Conservation (phyloP, 2,797 vertebrate species). For the Microctenopoma steveboyesi region DNA sequence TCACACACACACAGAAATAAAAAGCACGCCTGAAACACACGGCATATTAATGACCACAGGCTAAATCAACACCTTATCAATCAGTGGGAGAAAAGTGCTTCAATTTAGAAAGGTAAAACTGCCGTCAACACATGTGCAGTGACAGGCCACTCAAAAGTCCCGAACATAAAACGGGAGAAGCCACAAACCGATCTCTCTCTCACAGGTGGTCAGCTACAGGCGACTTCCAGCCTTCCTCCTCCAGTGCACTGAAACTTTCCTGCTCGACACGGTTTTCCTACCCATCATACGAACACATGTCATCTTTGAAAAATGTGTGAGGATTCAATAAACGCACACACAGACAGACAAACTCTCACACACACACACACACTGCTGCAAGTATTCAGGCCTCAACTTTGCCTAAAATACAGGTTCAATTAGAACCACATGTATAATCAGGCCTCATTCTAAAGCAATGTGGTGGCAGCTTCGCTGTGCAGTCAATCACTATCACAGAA, state of each 20-base stretch:
- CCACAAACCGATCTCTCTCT: slow-evolving; percentile 4
- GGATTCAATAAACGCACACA: slow-evolving; percentile 69
- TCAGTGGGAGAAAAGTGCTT: slow-evolving; percentile 13
- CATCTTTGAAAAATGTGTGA: slow-evolving; percentile 74
- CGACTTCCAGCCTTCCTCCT: slow-evolving; percentile 24
- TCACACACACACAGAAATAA: slow-evolving; percentile 10
- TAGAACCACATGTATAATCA: slow-evolving; percentile 88
- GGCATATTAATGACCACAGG: slow-evolving; percentile 46
- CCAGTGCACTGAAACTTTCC: slow-evolving; percentile 27
- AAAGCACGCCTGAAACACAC: slow-evolving; percentile 34
- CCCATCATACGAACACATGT: slow-evolving; percentile 67
- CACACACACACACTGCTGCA: slow-evolving; percentile 45
- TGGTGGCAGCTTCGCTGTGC: slow-evolving; percentile 64
- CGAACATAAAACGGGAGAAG: slow-evolving; percentile 28
- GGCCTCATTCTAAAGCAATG: slow-evolving; percentile 70
- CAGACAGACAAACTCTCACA: slow-evolving; percentile 26
- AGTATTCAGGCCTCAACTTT: slow-evolving; percentile 64
- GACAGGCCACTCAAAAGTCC: slow-evolving; percentile 44
- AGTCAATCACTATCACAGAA: slow-evolving; percentile 63
- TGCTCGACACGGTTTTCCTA: slow-evolving; percentile 56
- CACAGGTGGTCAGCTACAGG: slow-evolving; percentile 57
- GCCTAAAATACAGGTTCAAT: slow-evolving; percentile 84
- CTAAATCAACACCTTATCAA: slow-evolving; percentile 46
- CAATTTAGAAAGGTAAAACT: slow-evolving; percentile 23
- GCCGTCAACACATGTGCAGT: slow-evolving; percentile 35